Conservation (phyloP, 2,113 vertebrate genomes). For the Rhinolophus ferrumequinum region DNA sequence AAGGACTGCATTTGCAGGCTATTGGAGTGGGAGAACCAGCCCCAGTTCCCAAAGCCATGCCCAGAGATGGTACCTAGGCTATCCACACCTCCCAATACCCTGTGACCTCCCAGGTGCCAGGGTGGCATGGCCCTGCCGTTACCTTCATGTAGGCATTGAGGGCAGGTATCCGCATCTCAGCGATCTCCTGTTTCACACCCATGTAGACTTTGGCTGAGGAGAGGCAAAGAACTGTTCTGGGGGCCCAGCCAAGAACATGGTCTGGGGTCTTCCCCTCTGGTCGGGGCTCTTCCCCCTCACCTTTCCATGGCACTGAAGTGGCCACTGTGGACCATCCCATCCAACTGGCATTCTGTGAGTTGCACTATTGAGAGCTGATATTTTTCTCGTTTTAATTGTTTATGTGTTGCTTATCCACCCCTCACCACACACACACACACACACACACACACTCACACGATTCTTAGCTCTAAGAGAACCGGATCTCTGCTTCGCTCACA, state of each 20-base stretch:
- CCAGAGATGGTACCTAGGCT: neutral
- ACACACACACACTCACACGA: no score
- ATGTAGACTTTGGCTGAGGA: slow-evolving; percentile 93
- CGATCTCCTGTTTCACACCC: slow-evolving; percentile 95
- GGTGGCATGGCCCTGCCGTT: slow-evolving; percentile 1
- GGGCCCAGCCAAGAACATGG: rapidly evolving
- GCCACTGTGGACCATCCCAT: rapidly evolving
- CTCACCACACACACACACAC: no score
- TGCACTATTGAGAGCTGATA: neutral
- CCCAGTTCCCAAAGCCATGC: neutral
- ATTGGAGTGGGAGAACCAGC: neutral
- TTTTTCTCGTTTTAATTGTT: neutral
- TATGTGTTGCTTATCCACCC: neutral
- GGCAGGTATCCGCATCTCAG: slow-evolving; percentile 92
- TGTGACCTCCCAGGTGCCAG: rapidly evolving
- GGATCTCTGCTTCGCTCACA: neutral
- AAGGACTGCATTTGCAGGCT: neutral
- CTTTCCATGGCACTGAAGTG: rapidly evolving
- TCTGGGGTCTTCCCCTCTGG: rapidly evolving
- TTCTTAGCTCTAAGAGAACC: neutral
- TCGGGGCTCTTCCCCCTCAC: rapidly evolving
- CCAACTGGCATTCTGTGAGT: neutral
- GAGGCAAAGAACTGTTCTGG: neutral
- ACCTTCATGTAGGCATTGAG: slow-evolving; percentile 98
- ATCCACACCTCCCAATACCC: neutral